A percentile compares a stretch with the other conserved stretches of the same genome.
phyloP scores from a whole-genome alignment of 2,888 invertebrate species.

The Tanypteryx hageni region DNA sequence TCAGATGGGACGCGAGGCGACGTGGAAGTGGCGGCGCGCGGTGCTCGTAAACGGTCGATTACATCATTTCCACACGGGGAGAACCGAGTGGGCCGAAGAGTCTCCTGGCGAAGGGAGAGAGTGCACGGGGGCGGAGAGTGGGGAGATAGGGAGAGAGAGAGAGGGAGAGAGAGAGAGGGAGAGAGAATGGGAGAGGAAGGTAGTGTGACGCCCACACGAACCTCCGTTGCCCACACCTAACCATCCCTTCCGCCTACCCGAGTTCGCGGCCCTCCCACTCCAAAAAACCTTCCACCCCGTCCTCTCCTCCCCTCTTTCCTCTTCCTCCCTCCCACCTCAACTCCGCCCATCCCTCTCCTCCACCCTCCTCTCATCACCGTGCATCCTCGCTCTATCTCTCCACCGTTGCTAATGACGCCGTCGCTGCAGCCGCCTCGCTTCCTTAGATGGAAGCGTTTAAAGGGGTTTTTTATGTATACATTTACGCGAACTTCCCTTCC shows the following conservation, averaged over 20 bases:
- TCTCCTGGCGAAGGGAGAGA: neutral
- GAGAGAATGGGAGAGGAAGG: conserved; percentile 20
- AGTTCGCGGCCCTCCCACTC: neutral
- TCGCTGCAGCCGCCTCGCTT: neutral
- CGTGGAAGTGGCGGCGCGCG: neutral
- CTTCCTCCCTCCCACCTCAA: neutral
- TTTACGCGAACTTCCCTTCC: conserved; percentile 14
- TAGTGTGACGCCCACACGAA: neutral
- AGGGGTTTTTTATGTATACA: neutral
- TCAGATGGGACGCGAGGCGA: neutral
- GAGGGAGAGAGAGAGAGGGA: too few relatives aligned
- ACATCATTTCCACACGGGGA: conserved; percentile 25
- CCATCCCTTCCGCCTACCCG: conserved; percentile 35
- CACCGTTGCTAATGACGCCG: conserved; percentile 23
- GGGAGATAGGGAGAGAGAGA: too few relatives aligned
- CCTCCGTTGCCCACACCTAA: neutral
- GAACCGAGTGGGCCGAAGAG: neutral
- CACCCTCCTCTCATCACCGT: neutral
- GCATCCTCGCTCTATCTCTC: neutral
- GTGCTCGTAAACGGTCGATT: conserved; percentile 10
- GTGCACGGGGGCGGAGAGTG: neutral
- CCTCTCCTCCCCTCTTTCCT: neutral
- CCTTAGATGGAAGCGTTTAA: conserved; percentile 54
- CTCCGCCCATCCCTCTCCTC: neutral
- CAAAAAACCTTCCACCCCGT: neutral